A percentile compares a stretch with the other conserved stretches of the same genome.
Evolutionary conservation across 2,888 invertebrate species (phyloP).

Genomic region (Cordilura impudica): DNA sequence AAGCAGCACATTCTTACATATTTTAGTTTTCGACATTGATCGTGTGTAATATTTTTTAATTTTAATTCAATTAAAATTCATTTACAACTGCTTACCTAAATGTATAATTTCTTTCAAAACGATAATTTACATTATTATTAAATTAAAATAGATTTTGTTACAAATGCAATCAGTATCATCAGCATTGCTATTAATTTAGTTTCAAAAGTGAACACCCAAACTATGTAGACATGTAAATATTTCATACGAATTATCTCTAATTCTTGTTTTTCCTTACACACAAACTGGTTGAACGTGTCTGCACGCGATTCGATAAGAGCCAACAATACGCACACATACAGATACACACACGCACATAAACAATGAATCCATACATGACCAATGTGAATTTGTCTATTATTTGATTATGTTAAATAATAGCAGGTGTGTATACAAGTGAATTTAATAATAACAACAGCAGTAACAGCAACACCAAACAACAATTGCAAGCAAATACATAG

Average conservation of each 20-base stretch:
- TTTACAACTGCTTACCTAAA: background rate
- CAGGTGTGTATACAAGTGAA: background rate
- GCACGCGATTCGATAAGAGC: background rate
- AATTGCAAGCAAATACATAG: no score
- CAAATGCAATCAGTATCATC: no score
- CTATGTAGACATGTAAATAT: no score
- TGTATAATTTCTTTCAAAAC: background rate
- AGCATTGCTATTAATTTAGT: no score
- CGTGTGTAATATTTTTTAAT: no score
- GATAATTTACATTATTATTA: no score
- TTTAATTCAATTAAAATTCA: background rate
- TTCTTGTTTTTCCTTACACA: background rate
- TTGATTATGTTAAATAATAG: constrained; percentile 37
- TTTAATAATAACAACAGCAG: background rate
- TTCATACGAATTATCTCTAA: background rate
- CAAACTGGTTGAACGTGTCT: background rate
- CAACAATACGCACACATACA: background rate
- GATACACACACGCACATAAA: background rate
- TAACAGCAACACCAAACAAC: constrained; percentile 26
- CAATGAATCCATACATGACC: background rate
- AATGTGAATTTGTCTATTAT: constrained; percentile 14
- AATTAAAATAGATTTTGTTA: no score
- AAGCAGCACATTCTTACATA: no score
- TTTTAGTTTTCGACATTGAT: no score
- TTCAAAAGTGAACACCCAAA: no score